These are phyloP conservation scores for Centropyge bicolor DNA, from an alignment of 2,797 vertebrate species.

Conservation along the genomic window DNA sequence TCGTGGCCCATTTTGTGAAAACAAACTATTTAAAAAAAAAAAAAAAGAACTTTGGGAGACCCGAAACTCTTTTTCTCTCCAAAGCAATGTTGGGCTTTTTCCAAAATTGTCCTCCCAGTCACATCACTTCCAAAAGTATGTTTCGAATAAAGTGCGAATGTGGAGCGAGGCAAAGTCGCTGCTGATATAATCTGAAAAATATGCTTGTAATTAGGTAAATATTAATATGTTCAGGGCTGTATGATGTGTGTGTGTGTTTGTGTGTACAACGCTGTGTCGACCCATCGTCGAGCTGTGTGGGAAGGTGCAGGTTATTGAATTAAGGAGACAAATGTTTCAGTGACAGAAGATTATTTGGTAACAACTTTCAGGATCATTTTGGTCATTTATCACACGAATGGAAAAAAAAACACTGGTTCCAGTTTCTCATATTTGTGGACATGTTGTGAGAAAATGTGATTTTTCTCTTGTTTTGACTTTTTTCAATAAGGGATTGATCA, in stretches of 20 bases:
- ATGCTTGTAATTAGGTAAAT: conserved; percentile 49
- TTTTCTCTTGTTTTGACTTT: too few relatives aligned
- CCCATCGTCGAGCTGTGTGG: not conserved
- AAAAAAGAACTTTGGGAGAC: conserved; percentile 14
- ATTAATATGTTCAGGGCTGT: conserved; percentile 22
- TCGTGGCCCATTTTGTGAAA: conserved; percentile 29
- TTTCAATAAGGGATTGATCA: too few relatives aligned
- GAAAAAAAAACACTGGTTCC: not conserved
- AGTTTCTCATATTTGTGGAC: not conserved
- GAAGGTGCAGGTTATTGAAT: not conserved
- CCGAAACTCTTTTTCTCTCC: conserved; percentile 21
- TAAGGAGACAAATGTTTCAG: not conserved
- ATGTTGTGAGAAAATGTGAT: not conserved
- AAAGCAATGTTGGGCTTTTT: conserved; percentile 42
- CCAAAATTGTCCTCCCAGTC: conserved; percentile 26
- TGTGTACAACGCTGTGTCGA: not conserved
- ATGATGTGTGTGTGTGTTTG: conserved; percentile 4
- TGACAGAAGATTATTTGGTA: not conserved
- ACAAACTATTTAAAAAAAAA: conserved; percentile 9
- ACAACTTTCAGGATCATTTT: not conserved
- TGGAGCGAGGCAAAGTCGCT: conserved; percentile 42
- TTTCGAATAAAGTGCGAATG: conserved; percentile 61
- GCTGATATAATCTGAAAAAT: conserved; percentile 38
- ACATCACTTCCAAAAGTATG: conserved; percentile 52
- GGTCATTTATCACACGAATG: not conserved